phyloP scores from a whole-genome alignment of 2,113 vertebrate species.

The Pygoscelis antarcticus region DNA sequence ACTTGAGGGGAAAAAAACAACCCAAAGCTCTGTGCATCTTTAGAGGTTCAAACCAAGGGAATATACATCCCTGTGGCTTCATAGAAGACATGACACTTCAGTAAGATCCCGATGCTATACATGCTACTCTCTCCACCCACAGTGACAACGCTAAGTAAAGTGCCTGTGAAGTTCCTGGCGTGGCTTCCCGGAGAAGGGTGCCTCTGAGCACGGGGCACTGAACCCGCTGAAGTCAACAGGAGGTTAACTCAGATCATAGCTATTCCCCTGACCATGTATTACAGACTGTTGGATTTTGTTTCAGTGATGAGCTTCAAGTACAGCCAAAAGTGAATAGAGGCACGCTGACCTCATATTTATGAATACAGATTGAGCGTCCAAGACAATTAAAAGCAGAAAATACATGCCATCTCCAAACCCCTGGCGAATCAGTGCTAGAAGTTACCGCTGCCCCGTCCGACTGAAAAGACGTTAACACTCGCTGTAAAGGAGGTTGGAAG shows the following conservation, averaged over 20 bases:
- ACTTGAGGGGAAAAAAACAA: neutral
- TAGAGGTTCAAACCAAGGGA: neutral
- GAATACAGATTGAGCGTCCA: neutral
- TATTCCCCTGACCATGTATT: neutral
- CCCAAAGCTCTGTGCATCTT: neutral
- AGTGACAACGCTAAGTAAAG: accelerated
- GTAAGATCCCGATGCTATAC: neutral
- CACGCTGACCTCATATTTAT: slow-evolving; percentile 57
- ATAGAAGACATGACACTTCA: neutral
- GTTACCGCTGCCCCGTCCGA: neutral
- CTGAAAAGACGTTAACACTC: neutral
- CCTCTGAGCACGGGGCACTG: accelerated
- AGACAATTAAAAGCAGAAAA: slow-evolving; percentile 59
- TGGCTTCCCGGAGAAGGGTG: neutral
- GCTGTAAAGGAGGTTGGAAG: slow-evolving; percentile 1
- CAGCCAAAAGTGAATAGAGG: slow-evolving; percentile 38
- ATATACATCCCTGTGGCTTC: neutral
- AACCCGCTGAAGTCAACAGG: neutral
- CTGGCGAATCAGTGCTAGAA: neutral
- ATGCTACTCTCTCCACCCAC: neutral
- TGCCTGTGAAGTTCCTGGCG: neutral
- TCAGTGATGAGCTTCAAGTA: slow-evolving; percentile 50
- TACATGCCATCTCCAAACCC: neutral
- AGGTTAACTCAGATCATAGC: slow-evolving; percentile 13
- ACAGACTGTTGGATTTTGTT: slow-evolving; percentile 3